Conservation (phyloP, 2,888 invertebrate genomes). For the Pandemis heparana region DNA sequence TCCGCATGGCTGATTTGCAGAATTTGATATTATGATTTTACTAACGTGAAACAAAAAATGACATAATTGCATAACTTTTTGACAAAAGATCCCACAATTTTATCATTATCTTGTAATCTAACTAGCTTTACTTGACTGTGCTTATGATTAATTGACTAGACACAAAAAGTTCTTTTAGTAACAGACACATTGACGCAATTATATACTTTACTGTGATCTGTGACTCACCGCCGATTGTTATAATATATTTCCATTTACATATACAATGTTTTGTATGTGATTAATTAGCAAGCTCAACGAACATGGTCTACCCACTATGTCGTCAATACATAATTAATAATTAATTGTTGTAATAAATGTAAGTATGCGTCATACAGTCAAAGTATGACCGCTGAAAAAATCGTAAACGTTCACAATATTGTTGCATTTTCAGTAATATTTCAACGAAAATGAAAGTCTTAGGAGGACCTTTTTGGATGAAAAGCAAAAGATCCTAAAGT, state of each 20-base stretch:
- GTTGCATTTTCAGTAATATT: background rate
- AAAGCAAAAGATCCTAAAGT: too few relatives aligned
- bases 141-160: background rate
- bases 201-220: background rate
- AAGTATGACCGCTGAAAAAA: background rate
- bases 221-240: constrained; percentile 9
- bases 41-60: too few relatives aligned
- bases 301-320: background rate
- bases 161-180: background rate
- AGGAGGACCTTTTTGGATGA: too few relatives aligned
- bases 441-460: background rate
- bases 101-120: too few relatives aligned
- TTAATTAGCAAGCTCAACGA: constrained; percentile 7
- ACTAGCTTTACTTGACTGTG: background rate
- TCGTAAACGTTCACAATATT: background rate
- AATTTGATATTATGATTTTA: too few relatives aligned
- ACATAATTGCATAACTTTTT: too few relatives aligned
- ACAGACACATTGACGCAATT: background rate
- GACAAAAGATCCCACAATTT: too few relatives aligned
- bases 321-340: constrained; percentile 12
- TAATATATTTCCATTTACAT: constrained; percentile 4
- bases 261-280: constrained; percentile 9
- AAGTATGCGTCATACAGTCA: constrained; percentile 5
- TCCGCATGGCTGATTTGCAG: too few relatives aligned
- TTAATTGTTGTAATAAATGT: constrained; percentile 2